Base-by-base conservation (phyloP, 1,140 invertebrate species). In the Orius insidiosus region DNA sequence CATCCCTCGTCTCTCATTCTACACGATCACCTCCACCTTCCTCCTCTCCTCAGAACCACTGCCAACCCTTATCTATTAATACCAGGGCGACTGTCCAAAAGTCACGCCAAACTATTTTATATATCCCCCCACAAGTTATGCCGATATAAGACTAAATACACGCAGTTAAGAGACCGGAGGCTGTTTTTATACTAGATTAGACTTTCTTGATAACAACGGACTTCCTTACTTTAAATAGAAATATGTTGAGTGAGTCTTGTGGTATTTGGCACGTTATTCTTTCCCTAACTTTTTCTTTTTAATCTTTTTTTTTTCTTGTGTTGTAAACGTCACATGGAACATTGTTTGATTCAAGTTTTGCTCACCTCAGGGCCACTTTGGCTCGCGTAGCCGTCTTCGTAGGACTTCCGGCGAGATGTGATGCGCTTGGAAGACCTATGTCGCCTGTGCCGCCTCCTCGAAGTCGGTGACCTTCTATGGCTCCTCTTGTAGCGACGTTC, bases 401-500 rank as follows among this genome's bases (percentile, higher is more conserved):
- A 43, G 19, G 41, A 43, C n/a, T 43, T 30, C 41, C 31, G 24
- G 7, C 24, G 24, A 4, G 24, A 24, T 4, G 24, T 24, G 24
- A 24, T 43, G 41, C 31, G 41, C 24, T 43, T 43, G 41, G 41
- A 43, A n/a, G 41, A 43, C 32, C 58, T 57, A 46, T 68, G 64
- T 0, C 58, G 59, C 48, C 61, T 56, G 30, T 47, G 50, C 11
- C 50, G 50, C 9, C 66, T 65, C 52, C 68, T 70, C 19, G 62
- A 65, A 14, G 70, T 71, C 3, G 72, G 71, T 13, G 73, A 75
- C 44, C 72, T 63, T 10, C 71, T 64, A 54, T 73, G 66, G 45
- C 70, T 73, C 6, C 72, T 65, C 45, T 75, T 75, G 60, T 72
- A 75, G 5, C 74, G 68, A 2, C 71, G 63, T 53, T 74, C 73